A percentile compares a stretch with the other conserved stretches of the same genome.
Conservation (phyloP, 2,113 vertebrate genomes). For the Podilymbus podiceps region DNA sequence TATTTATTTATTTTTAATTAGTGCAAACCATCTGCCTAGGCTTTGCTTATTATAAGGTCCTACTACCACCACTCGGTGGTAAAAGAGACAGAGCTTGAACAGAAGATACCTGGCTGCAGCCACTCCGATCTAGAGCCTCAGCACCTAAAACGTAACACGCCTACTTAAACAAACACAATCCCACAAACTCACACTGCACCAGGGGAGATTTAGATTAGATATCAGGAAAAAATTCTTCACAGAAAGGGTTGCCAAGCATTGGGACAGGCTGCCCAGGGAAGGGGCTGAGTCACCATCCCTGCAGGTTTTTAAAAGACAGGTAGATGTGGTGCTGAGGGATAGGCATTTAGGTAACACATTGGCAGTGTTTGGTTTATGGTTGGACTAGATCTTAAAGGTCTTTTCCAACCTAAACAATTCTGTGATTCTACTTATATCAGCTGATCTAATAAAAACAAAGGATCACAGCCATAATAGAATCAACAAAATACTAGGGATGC, state of each 20-base stretch:
- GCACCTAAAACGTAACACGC: not conserved
- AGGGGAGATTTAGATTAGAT: too few species aligned
- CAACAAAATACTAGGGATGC: not conserved
- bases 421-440: not conserved
- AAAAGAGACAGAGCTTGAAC: not conserved
- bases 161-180: not conserved
- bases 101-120: not conserved
- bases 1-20: not conserved
- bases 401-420: too few species aligned
- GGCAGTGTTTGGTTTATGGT: too few species aligned
- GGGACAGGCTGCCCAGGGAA: too few species aligned
- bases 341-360: too few species aligned
- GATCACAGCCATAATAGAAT: not conserved
- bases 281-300: too few species aligned
- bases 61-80: not conserved
- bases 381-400: too few species aligned
- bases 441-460: not conserved
- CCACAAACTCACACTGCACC: too few species aligned
- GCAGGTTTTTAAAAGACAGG: too few species aligned
- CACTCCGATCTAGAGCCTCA: not conserved
- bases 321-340: too few species aligned
- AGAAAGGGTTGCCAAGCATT: too few species aligned
- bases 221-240: too few species aligned
- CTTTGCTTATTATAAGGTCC: not conserved
- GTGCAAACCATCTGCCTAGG: not conserved